Evolutionary conservation across 2,113 vertebrate genomes (phyloP), one percentile per base, ranked within the genome.

Genomic region (Spea multiplicata): DNA sequence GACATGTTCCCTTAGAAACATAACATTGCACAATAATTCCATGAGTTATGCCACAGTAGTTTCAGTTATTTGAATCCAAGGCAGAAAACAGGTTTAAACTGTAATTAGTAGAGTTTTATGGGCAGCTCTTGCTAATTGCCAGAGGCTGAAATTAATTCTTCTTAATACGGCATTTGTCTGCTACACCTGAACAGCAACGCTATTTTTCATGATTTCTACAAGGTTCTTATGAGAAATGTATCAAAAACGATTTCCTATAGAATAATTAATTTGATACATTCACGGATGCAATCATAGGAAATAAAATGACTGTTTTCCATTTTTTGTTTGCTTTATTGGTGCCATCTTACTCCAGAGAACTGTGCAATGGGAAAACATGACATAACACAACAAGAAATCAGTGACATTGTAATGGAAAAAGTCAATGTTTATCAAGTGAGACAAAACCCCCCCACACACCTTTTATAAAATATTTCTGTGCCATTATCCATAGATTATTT

Each of bases 1-100:
- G 66, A 76, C 50, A 67, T 76, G 65, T 68, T 76, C 46, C 50
- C 74, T 57, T 76, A 57, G 65, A 68, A 76, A 57, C 74, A 68
- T 76, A 67, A 68, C 74, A 66, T 57, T 55, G 65, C 50, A 53
- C 74, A 76, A 68, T 76, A 14, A 47, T 44, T 14, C n/a, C 30
- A 44, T 13, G 16, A 3, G 12, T 68, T 68, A 17, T 16, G 17
- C 52, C 47, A 50, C 50, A n/a, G 13, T 48, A 50, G 50, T 68
- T 76, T 9, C 50, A 47, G 30, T 76, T 76, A 66, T 68, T 66
- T 75, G 49, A 75, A 66, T 67, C 55, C 49, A 52, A 44, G 61
- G 6, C 16, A 74, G 59, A 74, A 71, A 74, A 74, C 46, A 66
- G 49, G 45, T 44, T 66, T 52, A 74, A 4, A 44, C 66, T 75